These are phyloP conservation scores for Kryptolebias marmoratus DNA, from an alignment of 2,113 vertebrate genomes.

Conservation along the genomic window DNA sequence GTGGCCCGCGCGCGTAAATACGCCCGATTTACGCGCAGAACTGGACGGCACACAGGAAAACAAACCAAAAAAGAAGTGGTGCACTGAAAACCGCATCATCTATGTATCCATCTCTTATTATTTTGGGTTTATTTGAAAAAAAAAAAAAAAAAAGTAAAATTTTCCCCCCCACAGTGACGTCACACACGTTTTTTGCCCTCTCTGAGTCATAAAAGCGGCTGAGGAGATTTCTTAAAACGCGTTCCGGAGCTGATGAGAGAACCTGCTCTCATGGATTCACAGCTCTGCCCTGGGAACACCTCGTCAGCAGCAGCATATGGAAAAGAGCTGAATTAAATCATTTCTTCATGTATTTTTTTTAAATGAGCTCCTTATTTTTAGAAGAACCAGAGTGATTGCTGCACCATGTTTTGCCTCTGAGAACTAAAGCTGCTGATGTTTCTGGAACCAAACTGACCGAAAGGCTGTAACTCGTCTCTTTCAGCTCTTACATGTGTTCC, in stretches of 20 bases:
- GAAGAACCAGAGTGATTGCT: conserved; percentile 60
- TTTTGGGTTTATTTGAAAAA: no score
- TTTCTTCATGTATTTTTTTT: conserved; percentile 29
- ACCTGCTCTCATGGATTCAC: conserved; percentile 70
- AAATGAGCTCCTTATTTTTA: conserved; percentile 55
- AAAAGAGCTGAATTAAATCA: conserved; percentile 48
- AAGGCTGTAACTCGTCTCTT: conserved; percentile 4
- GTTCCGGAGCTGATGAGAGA: conserved; percentile 57
- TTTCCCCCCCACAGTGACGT: no score
- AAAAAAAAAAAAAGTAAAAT: no score
- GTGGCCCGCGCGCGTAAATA: conserved; percentile 9
- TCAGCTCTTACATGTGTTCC: background rate
- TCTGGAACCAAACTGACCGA: conserved; percentile 31
- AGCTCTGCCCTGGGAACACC: conserved; percentile 61
- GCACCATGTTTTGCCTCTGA: conserved; percentile 59
- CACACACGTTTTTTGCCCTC: no score
- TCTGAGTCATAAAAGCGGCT: conserved; percentile 1
- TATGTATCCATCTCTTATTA: no score
- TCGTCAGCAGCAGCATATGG: conserved; percentile 67
- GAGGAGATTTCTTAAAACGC: conserved; percentile 32
- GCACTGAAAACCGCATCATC: no score
- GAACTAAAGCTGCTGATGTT: conserved; percentile 62
- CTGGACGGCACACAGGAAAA: no score
- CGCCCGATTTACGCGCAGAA: conserved; percentile 31
- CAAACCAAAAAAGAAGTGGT: no score